Base-by-base conservation (phyloP, 2,888 invertebrate species). In the Apamea monoglypha region DNA sequence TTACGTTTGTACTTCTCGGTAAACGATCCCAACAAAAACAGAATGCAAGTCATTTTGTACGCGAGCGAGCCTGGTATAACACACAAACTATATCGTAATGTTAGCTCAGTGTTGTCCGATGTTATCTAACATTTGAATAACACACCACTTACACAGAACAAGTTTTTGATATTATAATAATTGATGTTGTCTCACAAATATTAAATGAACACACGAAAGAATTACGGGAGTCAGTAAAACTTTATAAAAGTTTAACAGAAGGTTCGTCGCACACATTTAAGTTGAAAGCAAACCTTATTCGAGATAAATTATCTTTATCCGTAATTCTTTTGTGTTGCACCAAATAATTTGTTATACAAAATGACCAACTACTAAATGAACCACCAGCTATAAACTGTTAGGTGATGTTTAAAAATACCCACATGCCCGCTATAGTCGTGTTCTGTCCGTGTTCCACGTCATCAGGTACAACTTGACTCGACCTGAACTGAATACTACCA, bases 371-470 rank as follows among this genome's bases (percentile, higher is more conserved):
- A 84, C 81, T 84, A 74, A 79, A 88, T 83, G 84, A 87, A 83
- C 76, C 89, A 84, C 83, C 63, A 85, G 92, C 93, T 93, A 92
- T 91, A 92, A 93, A 61, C 77, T 75, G 68, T 86, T 82, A 87
- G 80, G 80, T 75, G 74, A 82, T 84, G 83, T 94, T 95, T 96
- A 96, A 96, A 96, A 96, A 96, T 92, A 94, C 96, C 96, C 96
- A 96, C 96, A 96, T 96, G 96, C 95, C 74, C 75, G 81, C 81
- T 74, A 40, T 86, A 86, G 78, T 76, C 85, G 85, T 81, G 76
- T 66, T 74, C 75, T 66, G 82, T 85, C 86, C 74, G 66, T 86
- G 86, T 82, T 87, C 78, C 86, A 85, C 67, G 76, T 70, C 63
- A 83, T 83, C 89, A 90, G 88, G 87, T 70, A 70, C 78, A 66